Evolutionary conservation across 1,140 invertebrate species (phyloP), one percentile per base, ranked within the genome.

Genomic region (Euwallacea fornicatus): DNA sequence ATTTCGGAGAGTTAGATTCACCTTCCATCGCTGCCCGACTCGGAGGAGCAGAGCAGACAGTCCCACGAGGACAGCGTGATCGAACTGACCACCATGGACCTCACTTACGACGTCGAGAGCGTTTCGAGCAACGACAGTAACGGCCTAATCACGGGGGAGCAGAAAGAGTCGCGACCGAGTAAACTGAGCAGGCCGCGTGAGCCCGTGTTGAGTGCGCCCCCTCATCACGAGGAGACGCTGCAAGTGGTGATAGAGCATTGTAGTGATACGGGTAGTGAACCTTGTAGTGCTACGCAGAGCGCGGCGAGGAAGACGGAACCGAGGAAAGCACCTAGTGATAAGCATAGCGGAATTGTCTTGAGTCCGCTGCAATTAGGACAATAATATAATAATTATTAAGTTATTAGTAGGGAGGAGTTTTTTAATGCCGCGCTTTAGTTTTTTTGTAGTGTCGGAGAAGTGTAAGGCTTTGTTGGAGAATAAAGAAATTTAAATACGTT

Each of bases 311-410:
- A 53, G 56, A 67, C 50, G 53, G 63, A n/a, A 54, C 21, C 50
- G 9, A 72, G 46, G 16, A 66, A 56, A 60, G 74, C 62, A 65
- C 60, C 66, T 61, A 72, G 74, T 75, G 75, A 73, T 47, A 78
- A 59, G 41, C 82, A 81, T 73, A 81, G 80, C 71, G 83, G 82
- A 61, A 83, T 84, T 44, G 81, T 84, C 64, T 77, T 84, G 66
- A 84, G 82, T 76, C 83, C 83, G 68, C 79, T 83, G 63, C 82
- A 83, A 75, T 75, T 84, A 64, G 80, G 79, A 76, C 82, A 82
- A 78, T 82, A 80, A 79, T 71, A 56, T 56, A 55, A 66, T 33
- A 33, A 13, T 58, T 13, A 33, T 58, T 58, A 66, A 65, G 43
- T 70, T 62, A 53, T 55, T 70, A 46, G 59, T 69, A 69, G 67